Percentiles rank a stretch among this genome's conserved stretches.
Evolutionary conservation across 2,888 invertebrate genomes (phyloP).

Genomic region (Macropis europaea): DNA sequence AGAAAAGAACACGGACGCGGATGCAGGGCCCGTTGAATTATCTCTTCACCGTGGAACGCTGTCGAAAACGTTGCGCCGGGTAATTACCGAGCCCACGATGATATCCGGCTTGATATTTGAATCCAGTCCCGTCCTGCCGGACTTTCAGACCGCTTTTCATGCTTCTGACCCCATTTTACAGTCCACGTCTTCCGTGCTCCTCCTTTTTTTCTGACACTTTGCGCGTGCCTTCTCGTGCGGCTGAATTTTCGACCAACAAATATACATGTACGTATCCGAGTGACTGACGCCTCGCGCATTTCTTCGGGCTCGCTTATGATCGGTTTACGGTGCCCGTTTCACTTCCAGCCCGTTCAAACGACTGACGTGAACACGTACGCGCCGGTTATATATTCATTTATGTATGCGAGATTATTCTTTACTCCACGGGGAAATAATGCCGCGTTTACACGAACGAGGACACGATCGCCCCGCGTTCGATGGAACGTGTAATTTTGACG

Average conservation of each 20-base stretch:
- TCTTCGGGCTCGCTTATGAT: neutral
- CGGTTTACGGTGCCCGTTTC: slow-evolving; percentile 9
- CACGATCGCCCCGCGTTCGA: neutral
- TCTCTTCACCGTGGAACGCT: slow-evolving; percentile 35
- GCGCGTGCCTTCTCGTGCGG: slow-evolving; percentile 15
- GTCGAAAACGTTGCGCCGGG: slow-evolving; percentile 32
- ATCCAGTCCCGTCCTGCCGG: neutral
- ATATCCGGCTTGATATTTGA: slow-evolving; percentile 42
- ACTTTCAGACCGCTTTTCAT: slow-evolving; percentile 33
- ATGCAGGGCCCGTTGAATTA: slow-evolving; percentile 41
- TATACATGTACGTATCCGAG: neutral
- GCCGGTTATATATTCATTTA: neutral
- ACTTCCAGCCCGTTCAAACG: neutral
- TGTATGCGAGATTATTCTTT: neutral
- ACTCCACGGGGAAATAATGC: neutral
- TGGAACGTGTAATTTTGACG: too few relatives aligned
- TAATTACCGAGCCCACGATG: slow-evolving; percentile 44
- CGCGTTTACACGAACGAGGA: neutral
- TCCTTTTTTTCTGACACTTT: slow-evolving; percentile 46
- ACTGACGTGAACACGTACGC: neutral
- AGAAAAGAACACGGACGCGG: slow-evolving; percentile 36
- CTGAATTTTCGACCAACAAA: neutral
- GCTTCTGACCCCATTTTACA: slow-evolving; percentile 45
- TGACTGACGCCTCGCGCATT: neutral
- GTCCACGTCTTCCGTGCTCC: slow-evolving; percentile 6